Evolutionary conservation across 2,797 vertebrate genomes (phyloP).

Genomic region (Anguilla marmorata): DNA sequence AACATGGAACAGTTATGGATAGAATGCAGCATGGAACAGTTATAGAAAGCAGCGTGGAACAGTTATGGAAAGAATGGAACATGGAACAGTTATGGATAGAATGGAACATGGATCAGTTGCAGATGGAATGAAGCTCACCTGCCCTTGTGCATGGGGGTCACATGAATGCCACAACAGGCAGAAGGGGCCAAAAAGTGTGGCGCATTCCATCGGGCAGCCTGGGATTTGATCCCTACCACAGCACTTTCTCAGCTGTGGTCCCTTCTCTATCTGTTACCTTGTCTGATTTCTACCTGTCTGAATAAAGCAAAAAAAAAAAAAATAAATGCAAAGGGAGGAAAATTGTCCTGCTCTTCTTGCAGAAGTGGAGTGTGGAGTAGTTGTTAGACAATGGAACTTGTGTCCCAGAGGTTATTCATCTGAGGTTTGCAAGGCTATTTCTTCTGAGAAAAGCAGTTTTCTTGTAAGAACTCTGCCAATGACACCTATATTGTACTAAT

Average conservation of each 20-base stretch:
- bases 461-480: background rate
- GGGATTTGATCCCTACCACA: background rate
- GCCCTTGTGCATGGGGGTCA: background rate
- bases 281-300: background rate
- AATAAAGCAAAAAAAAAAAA: background rate
- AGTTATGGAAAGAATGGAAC: too few species aligned
- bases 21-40: too few species aligned
- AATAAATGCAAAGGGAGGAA: background rate
- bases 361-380: background rate
- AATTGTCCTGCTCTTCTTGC: background rate
- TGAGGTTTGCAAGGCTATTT: background rate
- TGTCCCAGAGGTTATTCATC: background rate
- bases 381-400: background rate
- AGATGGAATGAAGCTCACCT: background rate
- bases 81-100: too few species aligned
- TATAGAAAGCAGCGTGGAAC: too few species aligned
- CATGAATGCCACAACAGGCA: background rate
- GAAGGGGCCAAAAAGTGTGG: background rate
- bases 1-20: too few species aligned
- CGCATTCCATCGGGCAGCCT: background rate
- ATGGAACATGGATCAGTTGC: background rate
- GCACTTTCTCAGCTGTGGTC: background rate
- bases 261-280: background rate
- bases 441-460: background rate
- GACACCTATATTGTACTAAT: background rate